phyloP scores from a whole-genome alignment of 2,113 vertebrate species.

The Istiophorus platypterus region DNA sequence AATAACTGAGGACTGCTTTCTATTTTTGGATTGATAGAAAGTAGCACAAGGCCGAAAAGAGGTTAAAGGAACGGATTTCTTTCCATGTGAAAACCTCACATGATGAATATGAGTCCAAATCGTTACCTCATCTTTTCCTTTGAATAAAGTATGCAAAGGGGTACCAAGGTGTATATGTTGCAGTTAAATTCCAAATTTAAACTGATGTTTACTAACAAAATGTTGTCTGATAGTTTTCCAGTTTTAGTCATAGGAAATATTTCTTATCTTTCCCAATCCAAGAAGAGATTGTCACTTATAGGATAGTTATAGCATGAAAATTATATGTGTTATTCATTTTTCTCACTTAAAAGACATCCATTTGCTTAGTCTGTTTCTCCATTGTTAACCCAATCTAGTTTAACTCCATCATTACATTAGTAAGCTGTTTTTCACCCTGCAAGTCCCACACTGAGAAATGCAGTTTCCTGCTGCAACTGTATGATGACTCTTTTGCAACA shows the following conservation, averaged over 20 bases:
- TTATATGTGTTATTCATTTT: neutral
- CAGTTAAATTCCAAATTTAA: neutral
- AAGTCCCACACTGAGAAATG: constrained; percentile 48
- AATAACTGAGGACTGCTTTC: constrained; percentile 53
- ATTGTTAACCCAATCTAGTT: constrained; percentile 31
- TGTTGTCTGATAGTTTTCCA: neutral
- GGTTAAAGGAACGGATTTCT: constrained; percentile 1
- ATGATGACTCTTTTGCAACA: constrained; percentile 67
- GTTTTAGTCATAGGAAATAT: neutral
- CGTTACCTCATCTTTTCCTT: constrained; percentile 1
- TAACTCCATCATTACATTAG: constrained; percentile 52
- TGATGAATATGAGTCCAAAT: neutral
- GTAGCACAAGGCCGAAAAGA: constrained; percentile 51
- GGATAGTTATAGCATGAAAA: neutral
- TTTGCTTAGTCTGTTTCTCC: constrained; percentile 7
- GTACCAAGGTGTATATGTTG: neutral
- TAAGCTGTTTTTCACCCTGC: constrained; percentile 51
- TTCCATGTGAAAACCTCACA: neutral
- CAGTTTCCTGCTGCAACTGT: constrained; percentile 58
- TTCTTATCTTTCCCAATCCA: neutral
- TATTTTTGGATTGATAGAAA: constrained; percentile 69
- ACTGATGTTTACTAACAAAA: neutral
- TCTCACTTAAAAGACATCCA: neutral
- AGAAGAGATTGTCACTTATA: neutral
- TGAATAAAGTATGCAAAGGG: neutral